Percentiles rank a stretch among this genome's conserved stretches.
Evolutionary conservation across 2,113 vertebrate genomes (phyloP).

Genomic region (Zosterops pallidus): DNA sequence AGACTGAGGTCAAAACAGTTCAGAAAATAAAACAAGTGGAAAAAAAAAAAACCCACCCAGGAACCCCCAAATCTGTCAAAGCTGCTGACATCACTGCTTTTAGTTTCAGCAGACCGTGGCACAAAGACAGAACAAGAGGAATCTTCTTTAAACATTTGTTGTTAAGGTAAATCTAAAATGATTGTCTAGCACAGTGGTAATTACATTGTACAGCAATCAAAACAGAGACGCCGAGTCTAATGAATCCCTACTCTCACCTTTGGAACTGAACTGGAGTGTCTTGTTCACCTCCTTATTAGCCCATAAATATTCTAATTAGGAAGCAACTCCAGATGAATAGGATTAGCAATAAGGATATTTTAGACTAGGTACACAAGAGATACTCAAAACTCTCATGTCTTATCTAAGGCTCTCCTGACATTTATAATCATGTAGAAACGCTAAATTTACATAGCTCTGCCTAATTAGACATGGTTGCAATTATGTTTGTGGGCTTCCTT

Average conservation of each 20-base stretch:
- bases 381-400: constrained; percentile 59
- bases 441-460: constrained; percentile 72
- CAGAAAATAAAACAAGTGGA: background rate
- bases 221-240: constrained; percentile 68
- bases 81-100: background rate
- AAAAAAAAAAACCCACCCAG: background rate
- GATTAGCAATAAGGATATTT: constrained; percentile 71
- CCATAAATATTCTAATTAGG: constrained; percentile 88
- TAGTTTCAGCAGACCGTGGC: background rate
- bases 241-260: constrained; percentile 73
- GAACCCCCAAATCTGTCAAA: background rate
- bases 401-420: constrained; percentile 72
- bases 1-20: background rate
- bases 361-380: constrained; percentile 57
- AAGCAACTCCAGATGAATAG: constrained; percentile 73
- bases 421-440: constrained; percentile 71
- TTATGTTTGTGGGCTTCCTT: constrained; percentile 58
- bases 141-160: constrained; percentile 31
- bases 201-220: constrained; percentile 66
- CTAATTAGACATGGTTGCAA: constrained; percentile 75
- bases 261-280: constrained; percentile 71
- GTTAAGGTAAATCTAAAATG: constrained; percentile 22
- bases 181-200: constrained; percentile 38
- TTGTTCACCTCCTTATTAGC: constrained; percentile 83
- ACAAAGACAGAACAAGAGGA: background rate